Base-by-base conservation (phyloP, 2,888 invertebrate species). In the Eulithis prunata region DNA sequence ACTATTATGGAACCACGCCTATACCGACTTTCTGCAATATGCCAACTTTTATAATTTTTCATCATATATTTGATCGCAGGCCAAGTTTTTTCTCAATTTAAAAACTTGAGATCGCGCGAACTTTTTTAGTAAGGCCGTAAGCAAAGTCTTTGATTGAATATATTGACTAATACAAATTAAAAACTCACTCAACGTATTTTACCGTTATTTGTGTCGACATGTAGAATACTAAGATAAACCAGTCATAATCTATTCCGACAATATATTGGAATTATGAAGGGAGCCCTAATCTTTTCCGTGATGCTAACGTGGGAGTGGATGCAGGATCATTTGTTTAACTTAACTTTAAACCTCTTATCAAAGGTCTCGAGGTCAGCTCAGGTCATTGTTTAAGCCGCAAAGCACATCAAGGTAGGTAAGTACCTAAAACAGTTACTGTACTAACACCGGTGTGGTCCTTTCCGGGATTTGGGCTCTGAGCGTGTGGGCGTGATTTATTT, bases 251-350 rank as follows among this genome's bases (percentile, higher is more conserved):
- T 21, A 49, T 21, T 49, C 10, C 49, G 49, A 49, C 49, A 21
- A 49, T 49, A 11, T 21, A 49, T 49, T 49, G 11, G 21, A 49
- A 10, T 49, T 21, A 49, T 41, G 0, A 41, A 41, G 8, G 8
- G 21, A 8, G 11, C 8, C 49, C 49, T 21, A 49, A 49, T 49
- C 81, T 78, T 78, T 82, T 81, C 79, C 80, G 79, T 72, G 72
- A 13, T 38, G 36, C 79, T 77, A 7, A 86, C 83, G 68, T 70
- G 64, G 61, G 86, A 85, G 77, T 76, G 80, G 80, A 80, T 84
- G 79, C 71, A 75, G 73, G 76, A 80, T 79, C 87, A 88, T 89
- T 89, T 89, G 88, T 89, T 88, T 87, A 84, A 88, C 87, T 88
- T 89, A 86, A 80, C 79, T 79, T 79, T 83, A 85, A 88, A 85